These are phyloP conservation scores for Peromyscus eremicus DNA, from an alignment of 2,797 vertebrate species.

Conservation along the genomic window DNA sequence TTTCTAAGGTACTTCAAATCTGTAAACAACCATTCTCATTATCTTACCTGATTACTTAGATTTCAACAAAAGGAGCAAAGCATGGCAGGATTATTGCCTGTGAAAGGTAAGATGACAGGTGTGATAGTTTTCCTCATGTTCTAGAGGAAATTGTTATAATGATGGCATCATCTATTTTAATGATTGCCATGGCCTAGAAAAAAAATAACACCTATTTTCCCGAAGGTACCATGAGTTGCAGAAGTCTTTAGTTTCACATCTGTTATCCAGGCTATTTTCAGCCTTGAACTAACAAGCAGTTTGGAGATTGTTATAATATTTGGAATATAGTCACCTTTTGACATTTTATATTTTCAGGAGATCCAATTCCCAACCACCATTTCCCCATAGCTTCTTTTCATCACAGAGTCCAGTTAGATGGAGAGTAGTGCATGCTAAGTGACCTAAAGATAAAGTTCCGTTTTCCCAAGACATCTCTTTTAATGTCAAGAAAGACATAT, in stretches of 20 bases:
- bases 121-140: constrained; percentile 4
- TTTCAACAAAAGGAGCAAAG: not conserved
- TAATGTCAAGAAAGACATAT: not conserved
- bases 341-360: not conserved
- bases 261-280: constrained; percentile 59
- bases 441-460: not conserved
- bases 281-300: constrained; percentile 47
- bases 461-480: not conserved
- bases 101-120: not conserved
- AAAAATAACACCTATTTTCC: constrained; percentile 28
- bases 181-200: not conserved
- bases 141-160: constrained; percentile 46
- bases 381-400: not conserved
- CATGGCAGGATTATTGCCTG: not conserved
- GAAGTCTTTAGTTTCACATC: constrained; percentile 44
- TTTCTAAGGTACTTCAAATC: not conserved
- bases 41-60: not conserved
- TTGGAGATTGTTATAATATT: constrained; percentile 36
- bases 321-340: not conserved
- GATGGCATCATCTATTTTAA: constrained; percentile 51
- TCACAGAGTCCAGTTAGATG: not conserved
- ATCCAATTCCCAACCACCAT: not conserved
- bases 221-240: not conserved
- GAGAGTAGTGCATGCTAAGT: not conserved
- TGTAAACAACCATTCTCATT: constrained; percentile 9